Conservation (phyloP, 2,888 invertebrate species). For the Leptopilina drosophilae region DNA sequence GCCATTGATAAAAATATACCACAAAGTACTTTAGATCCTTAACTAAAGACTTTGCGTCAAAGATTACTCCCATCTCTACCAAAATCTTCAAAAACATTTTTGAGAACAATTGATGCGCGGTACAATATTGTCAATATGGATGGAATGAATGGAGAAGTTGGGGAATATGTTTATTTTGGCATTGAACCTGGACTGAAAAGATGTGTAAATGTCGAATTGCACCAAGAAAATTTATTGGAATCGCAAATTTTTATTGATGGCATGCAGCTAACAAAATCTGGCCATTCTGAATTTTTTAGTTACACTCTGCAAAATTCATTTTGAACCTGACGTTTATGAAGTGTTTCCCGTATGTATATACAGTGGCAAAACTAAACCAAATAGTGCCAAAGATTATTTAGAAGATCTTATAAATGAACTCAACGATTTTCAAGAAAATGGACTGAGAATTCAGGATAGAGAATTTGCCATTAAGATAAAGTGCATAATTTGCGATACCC, state of each 20-base stretch:
- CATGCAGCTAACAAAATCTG: not conserved
- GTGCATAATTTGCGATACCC: slow-evolving; percentile 10
- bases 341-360: slow-evolving; percentile 17
- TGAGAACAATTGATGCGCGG: not conserved
- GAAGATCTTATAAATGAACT: not conserved
- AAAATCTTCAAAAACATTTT: slow-evolving; percentile 7
- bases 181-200: slow-evolving; percentile 43
- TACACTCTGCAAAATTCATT: slow-evolving; percentile 4
- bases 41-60: no score
- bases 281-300: slow-evolving; percentile 7
- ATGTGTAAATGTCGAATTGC: slow-evolving; percentile 29
- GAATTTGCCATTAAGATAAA: not conserved
- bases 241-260: slow-evolving; percentile 19
- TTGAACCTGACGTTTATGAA: slow-evolving; percentile 18
- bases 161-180: slow-evolving; percentile 50
- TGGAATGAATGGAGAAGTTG: not conserved
- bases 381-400: slow-evolving; percentile 18
- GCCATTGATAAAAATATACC: no score
- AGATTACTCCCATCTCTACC: not conserved
- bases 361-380: slow-evolving; percentile 35
- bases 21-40: not conserved
- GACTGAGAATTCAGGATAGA: slow-evolving; percentile 5
- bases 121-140: slow-evolving; percentile 20
- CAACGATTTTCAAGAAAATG: not conserved
- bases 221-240: slow-evolving; percentile 38